Evolutionary conservation across 2,888 invertebrate species (phyloP), one percentile per base, ranked within the genome.

Genomic region (Sinhomidia bicolor): DNA sequence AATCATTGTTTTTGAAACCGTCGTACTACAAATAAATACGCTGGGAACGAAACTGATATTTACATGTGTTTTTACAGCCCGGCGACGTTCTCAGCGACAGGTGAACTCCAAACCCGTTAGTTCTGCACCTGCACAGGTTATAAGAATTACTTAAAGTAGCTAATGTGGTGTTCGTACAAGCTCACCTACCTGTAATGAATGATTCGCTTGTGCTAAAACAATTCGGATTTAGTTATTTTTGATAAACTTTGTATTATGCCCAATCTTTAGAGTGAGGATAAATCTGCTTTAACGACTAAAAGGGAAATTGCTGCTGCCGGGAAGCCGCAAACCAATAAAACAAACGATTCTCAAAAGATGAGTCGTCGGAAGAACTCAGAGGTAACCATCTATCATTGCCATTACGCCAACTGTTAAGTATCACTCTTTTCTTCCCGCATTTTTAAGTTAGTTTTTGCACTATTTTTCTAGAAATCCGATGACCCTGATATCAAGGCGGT

Each of bases 281-380:
- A 86, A 54, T 41, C 79, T 1, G 4, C 54, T 23, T 60, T 65
- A 1, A 6, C 62, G 0, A 9, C 0, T 23, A 85, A 85, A 62
- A 87, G 81, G 29, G 80, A 87, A 23, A 23, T 36, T 4, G 20
- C 23, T 0, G 10, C 81, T 14, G 12, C 23, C 10, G 79, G 80
- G 10, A 87, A 87, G 57, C 14, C 78, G 7, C 60, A 51, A 32
- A 29, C 29, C 0, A 87, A n/a, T n/a, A n/a, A 82, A 47, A 51
- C 68, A 26, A 36, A 47, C 7, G 88, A 88, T 20, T 74, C 74
- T 26, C 74, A 71, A 12, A 81, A 87, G 60, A 81, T 81, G 81
- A 87, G 57, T 26, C 86, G 86, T 0, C n/a, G 82, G n/a, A 88
- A 82, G 76, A 82, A 76, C 29, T 82, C 88, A 0, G 88, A 88